Evolutionary conservation across 1,140 invertebrate genomes (phyloP).

Genomic region (Calosoma granatense): DNA sequence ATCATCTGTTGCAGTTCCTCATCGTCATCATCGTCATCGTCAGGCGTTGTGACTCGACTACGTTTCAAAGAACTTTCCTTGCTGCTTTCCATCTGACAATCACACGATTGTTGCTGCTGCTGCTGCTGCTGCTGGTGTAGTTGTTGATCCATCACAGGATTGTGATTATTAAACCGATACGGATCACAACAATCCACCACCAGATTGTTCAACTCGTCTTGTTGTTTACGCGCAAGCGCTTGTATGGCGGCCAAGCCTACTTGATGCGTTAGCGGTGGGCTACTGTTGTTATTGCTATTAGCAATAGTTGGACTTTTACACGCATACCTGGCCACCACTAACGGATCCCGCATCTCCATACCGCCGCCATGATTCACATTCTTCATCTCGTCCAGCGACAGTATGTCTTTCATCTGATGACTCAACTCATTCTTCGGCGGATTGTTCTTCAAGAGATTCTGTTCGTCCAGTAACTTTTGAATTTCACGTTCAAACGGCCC

Average conservation of each 20-base stretch:
- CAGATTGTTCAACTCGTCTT: slow-evolving; percentile 23
- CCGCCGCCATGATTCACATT: slow-evolving; percentile 26
- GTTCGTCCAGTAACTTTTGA: slow-evolving; percentile 60
- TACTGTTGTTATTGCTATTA: slow-evolving; percentile 43
- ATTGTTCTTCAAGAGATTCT: slow-evolving; percentile 48
- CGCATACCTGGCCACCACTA: slow-evolving; percentile 17
- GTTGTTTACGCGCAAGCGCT: slow-evolving; percentile 41
- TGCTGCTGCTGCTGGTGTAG: not conserved
- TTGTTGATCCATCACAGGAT: too few species aligned
- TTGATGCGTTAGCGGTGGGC: slow-evolving; percentile 41
- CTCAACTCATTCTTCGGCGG: slow-evolving; percentile 44
- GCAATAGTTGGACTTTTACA: slow-evolving; percentile 4
- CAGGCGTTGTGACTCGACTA: slow-evolving; percentile 5
- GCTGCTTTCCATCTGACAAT: slow-evolving; percentile 12
- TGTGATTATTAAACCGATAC: not conserved
- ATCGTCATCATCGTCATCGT: not conserved
- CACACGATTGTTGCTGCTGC: not conserved
- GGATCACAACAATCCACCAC: not conserved
- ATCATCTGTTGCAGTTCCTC: too few species aligned
- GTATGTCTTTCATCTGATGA: slow-evolving; percentile 38
- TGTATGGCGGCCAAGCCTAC: slow-evolving; percentile 52
- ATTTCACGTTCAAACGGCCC: slow-evolving; percentile 62
- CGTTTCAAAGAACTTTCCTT: slow-evolving; percentile 18
- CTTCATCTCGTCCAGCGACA: slow-evolving; percentile 25
- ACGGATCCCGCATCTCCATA: slow-evolving; percentile 10